Evolutionary conservation across 1,140 invertebrate genomes (phyloP), one percentile per base, ranked within the genome.

Genomic region (Aphaenogaster rudis): DNA sequence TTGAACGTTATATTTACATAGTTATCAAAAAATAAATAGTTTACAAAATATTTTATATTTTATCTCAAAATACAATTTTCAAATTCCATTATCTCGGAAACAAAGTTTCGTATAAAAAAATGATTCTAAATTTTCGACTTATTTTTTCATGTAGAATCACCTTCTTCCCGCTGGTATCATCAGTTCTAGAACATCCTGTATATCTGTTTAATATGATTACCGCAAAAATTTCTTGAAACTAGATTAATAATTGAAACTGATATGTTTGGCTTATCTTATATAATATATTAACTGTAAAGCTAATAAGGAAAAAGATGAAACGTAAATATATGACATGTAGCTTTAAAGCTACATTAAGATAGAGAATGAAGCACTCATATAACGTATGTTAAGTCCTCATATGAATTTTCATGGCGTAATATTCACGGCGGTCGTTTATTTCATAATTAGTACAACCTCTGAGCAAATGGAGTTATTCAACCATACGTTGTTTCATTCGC

Each of bases 381-480:
- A 74, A 59, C 48, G 52, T 45, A 48, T 36, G 42, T 74, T 63
- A 84, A 84, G 13, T 84, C 42, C n/a, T 61, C 80, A 28, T 45
- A 61, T 84, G 80, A 84, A 84, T 84, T 84, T 84, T 63, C 80
- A 84, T 76, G 54, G 67, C 17, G 69, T 63, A 84, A 84, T 84
- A 84, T 76, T 84, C 80, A 84, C 36, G 28, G 54, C 54, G 69
- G 36, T 45, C 57, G 69, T 84, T 84, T 84, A 74, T 84, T 84
- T 84, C 69, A 21, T 28, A 74, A 84, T 84, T 84, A 84, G 69
- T 76, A 61, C 72, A 74, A 84, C 42, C 69, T 61, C 45, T 54
- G 52, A 76, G 80, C 57, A 76, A 84, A 84, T 84, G 69, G 54
- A 84, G 69, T 84, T 76, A 74, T 61, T 86, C 82, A 36, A 64